These are phyloP conservation scores for Magallana angulata DNA, from an alignment of 1,140 invertebrate genomes.

Conservation along the genomic window DNA sequence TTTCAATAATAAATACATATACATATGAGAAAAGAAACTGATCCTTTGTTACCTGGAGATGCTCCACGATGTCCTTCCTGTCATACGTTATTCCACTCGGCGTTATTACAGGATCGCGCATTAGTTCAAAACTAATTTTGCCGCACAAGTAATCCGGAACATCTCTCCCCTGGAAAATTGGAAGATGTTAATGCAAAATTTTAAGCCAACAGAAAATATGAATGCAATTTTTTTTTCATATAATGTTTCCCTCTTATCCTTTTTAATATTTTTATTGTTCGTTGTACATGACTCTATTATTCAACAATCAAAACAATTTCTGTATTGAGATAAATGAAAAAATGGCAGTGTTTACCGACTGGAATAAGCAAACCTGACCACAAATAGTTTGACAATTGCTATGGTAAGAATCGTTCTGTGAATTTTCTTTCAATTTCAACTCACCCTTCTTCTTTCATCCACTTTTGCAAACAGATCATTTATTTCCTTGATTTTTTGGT, in stretches of 20 bases:
- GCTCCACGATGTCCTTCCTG: slow-evolving; percentile 98
- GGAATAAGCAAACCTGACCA: too few species aligned
- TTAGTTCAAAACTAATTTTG: slow-evolving; percentile 99
- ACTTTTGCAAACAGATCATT: slow-evolving; percentile 96
- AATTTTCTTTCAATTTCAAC: background rate
- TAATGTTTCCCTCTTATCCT: too few species aligned
- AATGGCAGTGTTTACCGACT: too few species aligned
- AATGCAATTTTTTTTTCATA: too few species aligned
- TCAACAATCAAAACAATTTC: too few species aligned
- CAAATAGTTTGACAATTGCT: too few species aligned
- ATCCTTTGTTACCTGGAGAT: slow-evolving; percentile 87
- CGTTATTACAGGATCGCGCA: slow-evolving; percentile 98
- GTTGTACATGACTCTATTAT: too few species aligned
- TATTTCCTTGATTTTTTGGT: slow-evolving; percentile 82
- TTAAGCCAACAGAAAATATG: background rate
- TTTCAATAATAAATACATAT: too few species aligned
- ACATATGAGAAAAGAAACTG: too few species aligned
- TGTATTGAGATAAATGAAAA: too few species aligned
- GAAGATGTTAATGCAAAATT: background rate
- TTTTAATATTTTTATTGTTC: too few species aligned
- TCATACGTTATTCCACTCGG: slow-evolving; percentile 99
- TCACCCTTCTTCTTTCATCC: slow-evolving; percentile 93
- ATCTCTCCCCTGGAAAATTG: slow-evolving; percentile 89
- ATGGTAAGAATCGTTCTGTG: too few species aligned
- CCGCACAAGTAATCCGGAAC: slow-evolving; percentile 99